Evolutionary conservation across 2,888 invertebrate genomes (phyloP).

Genomic region (Lepas anatifera): DNA sequence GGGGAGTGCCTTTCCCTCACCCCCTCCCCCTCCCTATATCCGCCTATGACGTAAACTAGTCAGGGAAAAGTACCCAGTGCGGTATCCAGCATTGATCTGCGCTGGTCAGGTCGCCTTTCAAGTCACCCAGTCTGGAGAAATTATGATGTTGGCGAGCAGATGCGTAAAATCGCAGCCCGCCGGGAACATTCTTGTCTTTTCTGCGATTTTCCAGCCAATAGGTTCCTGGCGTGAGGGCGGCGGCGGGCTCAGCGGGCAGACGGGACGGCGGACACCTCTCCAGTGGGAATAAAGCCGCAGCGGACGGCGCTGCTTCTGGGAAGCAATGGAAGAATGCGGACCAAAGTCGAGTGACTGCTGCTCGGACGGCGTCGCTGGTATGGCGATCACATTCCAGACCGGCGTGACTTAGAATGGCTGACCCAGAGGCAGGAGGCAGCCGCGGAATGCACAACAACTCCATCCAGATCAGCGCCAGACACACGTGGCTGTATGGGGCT

Average conservation of each 20-base stretch:
- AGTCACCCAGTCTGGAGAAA: background rate
- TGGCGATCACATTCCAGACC: too few species aligned
- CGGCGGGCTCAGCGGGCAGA: background rate
- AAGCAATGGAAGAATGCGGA: background rate
- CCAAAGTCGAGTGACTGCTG: background rate
- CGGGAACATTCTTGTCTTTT: constrained; percentile 1
- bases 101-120: constrained; percentile 1
- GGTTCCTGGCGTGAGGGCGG: background rate
- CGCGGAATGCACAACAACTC: too few species aligned
- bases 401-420: too few species aligned
- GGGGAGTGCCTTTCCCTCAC: too few species aligned
- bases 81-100: too few species aligned
- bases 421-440: too few species aligned
- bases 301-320: background rate
- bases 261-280: background rate
- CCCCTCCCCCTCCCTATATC: too few species aligned
- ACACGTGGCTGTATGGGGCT: too few species aligned
- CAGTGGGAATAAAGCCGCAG: background rate
- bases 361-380: too few species aligned
- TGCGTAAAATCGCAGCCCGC: constrained; percentile 5
- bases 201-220: constrained; percentile 3
- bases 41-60: too few species aligned
- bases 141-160: background rate
- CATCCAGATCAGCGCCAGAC: too few species aligned
- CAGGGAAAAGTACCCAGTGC: too few species aligned